Evolutionary conservation across 1,140 invertebrate species (phyloP).

Genomic region (Tenebrio molitor): DNA sequence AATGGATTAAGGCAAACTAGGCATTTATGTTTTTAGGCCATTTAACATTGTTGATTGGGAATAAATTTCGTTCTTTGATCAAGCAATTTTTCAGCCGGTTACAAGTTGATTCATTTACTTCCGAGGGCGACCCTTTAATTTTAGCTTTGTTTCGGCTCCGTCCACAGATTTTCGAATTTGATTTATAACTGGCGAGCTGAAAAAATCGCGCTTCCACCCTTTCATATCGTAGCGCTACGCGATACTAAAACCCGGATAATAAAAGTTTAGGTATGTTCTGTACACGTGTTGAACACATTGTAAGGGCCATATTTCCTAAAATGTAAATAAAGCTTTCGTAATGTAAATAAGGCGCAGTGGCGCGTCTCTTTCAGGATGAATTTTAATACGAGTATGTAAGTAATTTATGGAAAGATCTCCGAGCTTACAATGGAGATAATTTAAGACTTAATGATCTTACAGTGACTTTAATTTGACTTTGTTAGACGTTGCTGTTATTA

Average conservation of each 20-base stretch:
- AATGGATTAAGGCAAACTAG: neutral
- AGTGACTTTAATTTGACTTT: conserved; percentile 38
- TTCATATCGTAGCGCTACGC: neutral
- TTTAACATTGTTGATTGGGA: conserved; percentile 22
- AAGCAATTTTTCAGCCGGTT: conserved; percentile 22
- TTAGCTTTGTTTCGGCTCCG: conserved; percentile 15
- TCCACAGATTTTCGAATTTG: conserved; percentile 30
- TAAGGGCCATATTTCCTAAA: conserved; percentile 18
- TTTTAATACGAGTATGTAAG: conserved; percentile 21
- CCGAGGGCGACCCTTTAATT: conserved; percentile 21
- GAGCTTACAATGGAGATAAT: conserved; percentile 36
- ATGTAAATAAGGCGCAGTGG: conserved; percentile 38
- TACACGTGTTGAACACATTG: conserved; percentile 30
- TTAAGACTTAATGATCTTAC: conserved; percentile 34
- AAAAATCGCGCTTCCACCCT: conserved; percentile 8
- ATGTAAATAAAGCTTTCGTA: conserved; percentile 22
- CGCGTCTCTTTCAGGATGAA: conserved; percentile 19
- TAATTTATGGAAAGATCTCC: conserved; percentile 28
- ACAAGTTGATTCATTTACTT: conserved; percentile 25
- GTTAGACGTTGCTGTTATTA: conserved; percentile 33
- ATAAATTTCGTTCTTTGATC: conserved; percentile 14
- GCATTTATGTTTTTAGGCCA: neutral
- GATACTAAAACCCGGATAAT: neutral
- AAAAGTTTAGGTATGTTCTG: conserved; percentile 9
- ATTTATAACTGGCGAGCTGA: neutral